Percentiles rank a stretch among this genome's conserved stretches.
phyloP scores from a whole-genome alignment of 2,888 invertebrate genomes.

The Sialis fuliginosa region DNA sequence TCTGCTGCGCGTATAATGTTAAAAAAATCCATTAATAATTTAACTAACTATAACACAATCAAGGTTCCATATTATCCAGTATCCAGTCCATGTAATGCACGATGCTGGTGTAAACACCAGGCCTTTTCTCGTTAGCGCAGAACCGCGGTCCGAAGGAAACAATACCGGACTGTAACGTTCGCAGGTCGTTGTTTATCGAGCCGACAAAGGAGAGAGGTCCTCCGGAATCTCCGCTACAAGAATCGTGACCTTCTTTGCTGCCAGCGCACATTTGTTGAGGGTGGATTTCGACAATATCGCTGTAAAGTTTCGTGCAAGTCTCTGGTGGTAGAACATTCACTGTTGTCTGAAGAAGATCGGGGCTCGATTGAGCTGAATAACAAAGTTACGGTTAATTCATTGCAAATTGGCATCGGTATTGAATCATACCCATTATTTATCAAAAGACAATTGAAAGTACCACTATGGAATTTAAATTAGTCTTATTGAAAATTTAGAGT shows the following conservation, averaged over 20 bases:
- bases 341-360: conserved; percentile 24
- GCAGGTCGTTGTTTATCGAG: conserved; percentile 19
- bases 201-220: conserved; percentile 38
- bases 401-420: too few relatives aligned
- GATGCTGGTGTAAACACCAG: conserved; percentile 52
- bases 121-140: conserved; percentile 36
- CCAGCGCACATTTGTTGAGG: conserved; percentile 43
- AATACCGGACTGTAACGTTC: conserved; percentile 37
- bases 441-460: too few relatives aligned
- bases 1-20: not conserved
- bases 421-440: too few relatives aligned
- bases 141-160: conserved; percentile 30
- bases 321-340: conserved; percentile 21
- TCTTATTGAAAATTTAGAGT: too few relatives aligned
- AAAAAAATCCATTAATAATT: not conserved
- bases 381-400: conserved; percentile 11
- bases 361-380: conserved; percentile 4
- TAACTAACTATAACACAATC: not conserved
- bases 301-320: conserved; percentile 17
- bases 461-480: too few relatives aligned
- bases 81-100: conserved; percentile 49
- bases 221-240: conserved; percentile 50
- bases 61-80: conserved; percentile 12
- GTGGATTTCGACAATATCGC: conserved; percentile 13
- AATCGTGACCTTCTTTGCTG: conserved; percentile 35